Evolutionary conservation across 1,140 invertebrate species (phyloP), one percentile per base, ranked within the genome.

Genomic region (Brevipalpus yothersi): DNA sequence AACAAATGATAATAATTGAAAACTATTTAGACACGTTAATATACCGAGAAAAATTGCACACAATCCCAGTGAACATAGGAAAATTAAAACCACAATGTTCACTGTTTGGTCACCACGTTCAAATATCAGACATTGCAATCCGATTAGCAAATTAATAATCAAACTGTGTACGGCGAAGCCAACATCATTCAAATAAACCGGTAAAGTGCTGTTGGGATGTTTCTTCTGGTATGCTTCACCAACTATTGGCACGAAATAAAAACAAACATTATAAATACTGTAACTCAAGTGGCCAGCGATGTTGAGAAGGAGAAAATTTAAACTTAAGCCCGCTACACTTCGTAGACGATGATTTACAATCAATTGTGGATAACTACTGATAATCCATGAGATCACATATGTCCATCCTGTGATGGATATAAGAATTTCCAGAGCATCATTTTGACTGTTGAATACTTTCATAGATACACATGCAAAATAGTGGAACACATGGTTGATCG

Each of bases 281-380:
- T 99, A 99, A 66, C 91, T 79, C 4, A 82, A 71, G 73, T 95
- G 96, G 12, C 94, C 94, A 64, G 93, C 78, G 1, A 96, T 71
- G 69, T 98, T 98, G 9, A 97, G 75, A 0, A 80, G 76, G 1
- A 97, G 64, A 70, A 90, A 98, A 69, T 98, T 93, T 71, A 98
- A 95, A 73, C 93, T 97, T 13, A 99, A 73, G 0, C 94, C 94
- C 61, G 94, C 80, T 17, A 98, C 93, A 75, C 91, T 95, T 77
- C 94, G 92, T 42, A 92, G 76, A 63, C 77, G 79, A 68, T 78
- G 96, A 73, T 99, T 99, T 59, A 78, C 78, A 66, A 80, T 81
- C 17, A 91, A 84, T 74, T 99, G 94, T 5, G 94, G 93, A 76
- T 97, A 98, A 72, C 98, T 98, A 1, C 92, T 96, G 11, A 97